phyloP scores from a whole-genome alignment of 2,888 invertebrate genomes.

The Branchellion lobata region DNA sequence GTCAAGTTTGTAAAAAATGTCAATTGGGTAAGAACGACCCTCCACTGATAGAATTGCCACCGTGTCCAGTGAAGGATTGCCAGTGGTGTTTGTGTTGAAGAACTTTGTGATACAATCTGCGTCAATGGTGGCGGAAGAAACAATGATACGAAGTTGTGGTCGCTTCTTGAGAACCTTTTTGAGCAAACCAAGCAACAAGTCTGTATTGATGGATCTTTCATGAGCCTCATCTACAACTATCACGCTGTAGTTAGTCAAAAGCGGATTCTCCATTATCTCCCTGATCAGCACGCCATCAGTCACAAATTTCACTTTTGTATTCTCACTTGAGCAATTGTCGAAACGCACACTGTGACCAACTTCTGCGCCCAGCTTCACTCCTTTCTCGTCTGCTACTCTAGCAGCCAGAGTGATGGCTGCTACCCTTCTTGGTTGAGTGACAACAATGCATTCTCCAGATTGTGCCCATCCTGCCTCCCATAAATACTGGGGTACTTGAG shows the following conservation, averaged over 20 bases:
- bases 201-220: slow-evolving; percentile 87
- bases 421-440: slow-evolving; percentile 88
- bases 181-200: slow-evolving; percentile 86
- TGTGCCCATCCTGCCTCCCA: slow-evolving; percentile 80
- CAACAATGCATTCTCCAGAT: slow-evolving; percentile 74
- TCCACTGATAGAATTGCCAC: slow-evolving; percentile 82
- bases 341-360: slow-evolving; percentile 83
- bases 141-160: slow-evolving; percentile 76
- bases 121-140: slow-evolving; percentile 93
- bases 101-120: slow-evolving; percentile 69
- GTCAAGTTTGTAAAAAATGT: slow-evolving; percentile 74
- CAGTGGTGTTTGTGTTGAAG: slow-evolving; percentile 65
- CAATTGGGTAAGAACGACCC: slow-evolving; percentile 80
- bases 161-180: slow-evolving; percentile 84
- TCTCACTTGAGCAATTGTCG: slow-evolving; percentile 62
- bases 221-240: slow-evolving; percentile 93
- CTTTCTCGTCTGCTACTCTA: slow-evolving; percentile 84
- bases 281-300: slow-evolving; percentile 91
- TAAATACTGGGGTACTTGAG: slow-evolving; percentile 90
- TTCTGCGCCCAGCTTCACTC: slow-evolving; percentile 72
- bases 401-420: slow-evolving; percentile 81
- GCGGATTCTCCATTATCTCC: slow-evolving; percentile 91
- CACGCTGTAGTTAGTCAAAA: slow-evolving; percentile 79
- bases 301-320: slow-evolving; percentile 74
- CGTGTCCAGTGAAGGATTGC: slow-evolving; percentile 67